These are phyloP conservation scores for human DNA, from an alignment of 2,113 vertebrate genomes.

Conservation along the genomic window GRCh38 chr5:71836001-71836500, in stretches of 20 bases:
- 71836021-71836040: neutral
- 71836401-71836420: neutral
- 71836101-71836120: neutral
- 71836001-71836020: neutral
- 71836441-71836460: slow-evolving; percentile 5
- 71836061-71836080: neutral
- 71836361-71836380: slow-evolving; percentile 40
- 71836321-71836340: slow-evolving; percentile 65
- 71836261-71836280: neutral
- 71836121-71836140: neutral
- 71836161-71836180: neutral
- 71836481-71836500: slow-evolving; percentile 1
- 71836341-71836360: slow-evolving; percentile 67
- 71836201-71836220: neutral
- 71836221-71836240: neutral
- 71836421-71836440: slow-evolving; percentile 67
- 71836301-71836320: slow-evolving; percentile 56
- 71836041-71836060: neutral
- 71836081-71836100: neutral
- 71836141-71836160: neutral
- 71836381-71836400: slow-evolving; percentile 60
- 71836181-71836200: neutral
- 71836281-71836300: neutral
- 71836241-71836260: slow-evolving; percentile 7
- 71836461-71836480: neutral